phyloP scores from a whole-genome alignment of 1,140 invertebrate genomes.

The Drosophila nikananu region DNA sequence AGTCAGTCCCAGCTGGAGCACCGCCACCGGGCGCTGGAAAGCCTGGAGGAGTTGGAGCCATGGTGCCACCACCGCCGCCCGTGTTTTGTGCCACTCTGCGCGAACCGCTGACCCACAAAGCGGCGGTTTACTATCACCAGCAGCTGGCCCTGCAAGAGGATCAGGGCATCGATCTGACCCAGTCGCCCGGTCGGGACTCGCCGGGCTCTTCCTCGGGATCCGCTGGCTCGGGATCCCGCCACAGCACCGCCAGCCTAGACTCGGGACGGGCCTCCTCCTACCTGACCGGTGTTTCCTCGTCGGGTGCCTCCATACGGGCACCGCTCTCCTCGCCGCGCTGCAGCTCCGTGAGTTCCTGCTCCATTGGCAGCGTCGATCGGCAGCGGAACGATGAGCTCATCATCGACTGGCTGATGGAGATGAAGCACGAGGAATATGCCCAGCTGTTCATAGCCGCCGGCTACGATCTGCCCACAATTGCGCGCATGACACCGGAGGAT shows the following conservation, averaged over 20 bases:
- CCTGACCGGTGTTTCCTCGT: constrained; percentile 80
- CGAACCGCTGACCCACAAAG: constrained; percentile 89
- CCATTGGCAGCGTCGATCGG: constrained; percentile 89
- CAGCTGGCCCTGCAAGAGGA: constrained; percentile 90
- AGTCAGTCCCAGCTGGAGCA: constrained; percentile 16
- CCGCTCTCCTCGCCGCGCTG: constrained; percentile 86
- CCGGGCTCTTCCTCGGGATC: constrained; percentile 94
- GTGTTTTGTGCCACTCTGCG: constrained; percentile 77
- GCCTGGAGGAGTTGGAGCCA: constrained; percentile 47
- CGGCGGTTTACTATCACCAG: constrained; percentile 91
- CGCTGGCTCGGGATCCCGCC: constrained; percentile 91
- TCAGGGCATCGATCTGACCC: constrained; percentile 90
- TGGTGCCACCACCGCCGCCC: constrained; percentile 77
- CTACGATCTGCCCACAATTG: constrained; percentile 98
- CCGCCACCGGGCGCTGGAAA: constrained; percentile 52
- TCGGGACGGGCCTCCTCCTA: constrained; percentile 93
- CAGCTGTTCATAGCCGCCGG: constrained; percentile 97
- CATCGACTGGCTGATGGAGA: constrained; percentile 96
- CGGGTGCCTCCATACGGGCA: constrained; percentile 82
- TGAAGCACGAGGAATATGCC: constrained; percentile 98
- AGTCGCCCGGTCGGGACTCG: constrained; percentile 95
- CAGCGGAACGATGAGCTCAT: constrained; percentile 93
- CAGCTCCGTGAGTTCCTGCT: constrained; percentile 90
- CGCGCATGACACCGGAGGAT: constrained; percentile 98
- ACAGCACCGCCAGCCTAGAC: constrained; percentile 96